A percentile compares a stretch with the other conserved stretches of the same genome.
These are phyloP conservation scores for Myotis brandtii DNA, from an alignment of 2,113 vertebrate species.

Conservation along the genomic window DNA sequence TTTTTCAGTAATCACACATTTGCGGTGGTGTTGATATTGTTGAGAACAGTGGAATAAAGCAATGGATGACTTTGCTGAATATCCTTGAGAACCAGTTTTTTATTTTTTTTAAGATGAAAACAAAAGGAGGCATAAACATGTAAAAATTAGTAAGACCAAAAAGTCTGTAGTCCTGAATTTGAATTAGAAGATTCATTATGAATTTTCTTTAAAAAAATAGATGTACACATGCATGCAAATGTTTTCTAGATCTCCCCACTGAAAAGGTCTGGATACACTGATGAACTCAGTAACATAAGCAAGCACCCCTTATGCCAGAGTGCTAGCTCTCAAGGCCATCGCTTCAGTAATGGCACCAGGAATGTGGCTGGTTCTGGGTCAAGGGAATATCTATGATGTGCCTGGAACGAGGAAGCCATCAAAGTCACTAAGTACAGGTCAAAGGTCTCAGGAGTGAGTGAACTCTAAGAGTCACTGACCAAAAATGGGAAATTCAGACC, in stretches of 20 bases:
- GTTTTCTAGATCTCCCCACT: background rate
- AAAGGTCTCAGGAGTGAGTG: background rate
- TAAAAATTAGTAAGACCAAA: background rate
- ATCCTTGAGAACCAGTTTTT: background rate
- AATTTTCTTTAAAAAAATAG: background rate
- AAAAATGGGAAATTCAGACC: constrained; percentile 4
- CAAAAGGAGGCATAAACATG: background rate
- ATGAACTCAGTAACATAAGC: background rate
- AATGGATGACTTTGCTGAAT: background rate
- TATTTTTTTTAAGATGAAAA: background rate
- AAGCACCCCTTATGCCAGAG: background rate
- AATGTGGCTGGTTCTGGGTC: background rate
- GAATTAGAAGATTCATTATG: background rate
- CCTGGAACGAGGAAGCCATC: background rate
- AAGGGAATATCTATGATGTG: background rate
- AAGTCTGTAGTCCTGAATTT: background rate
- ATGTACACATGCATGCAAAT: background rate
- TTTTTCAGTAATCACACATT: background rate
- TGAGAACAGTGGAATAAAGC: background rate
- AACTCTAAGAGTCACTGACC: background rate
- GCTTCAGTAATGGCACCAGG: background rate
- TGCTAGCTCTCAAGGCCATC: background rate
- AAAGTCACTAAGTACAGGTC: background rate
- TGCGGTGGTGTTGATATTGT: background rate
- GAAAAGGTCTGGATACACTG: background rate